Percentiles rank a stretch among this genome's conserved stretches.
These are phyloP conservation scores for Melanostoma scalare DNA, from an alignment of 2,888 invertebrate genomes.

Conservation along the genomic window DNA sequence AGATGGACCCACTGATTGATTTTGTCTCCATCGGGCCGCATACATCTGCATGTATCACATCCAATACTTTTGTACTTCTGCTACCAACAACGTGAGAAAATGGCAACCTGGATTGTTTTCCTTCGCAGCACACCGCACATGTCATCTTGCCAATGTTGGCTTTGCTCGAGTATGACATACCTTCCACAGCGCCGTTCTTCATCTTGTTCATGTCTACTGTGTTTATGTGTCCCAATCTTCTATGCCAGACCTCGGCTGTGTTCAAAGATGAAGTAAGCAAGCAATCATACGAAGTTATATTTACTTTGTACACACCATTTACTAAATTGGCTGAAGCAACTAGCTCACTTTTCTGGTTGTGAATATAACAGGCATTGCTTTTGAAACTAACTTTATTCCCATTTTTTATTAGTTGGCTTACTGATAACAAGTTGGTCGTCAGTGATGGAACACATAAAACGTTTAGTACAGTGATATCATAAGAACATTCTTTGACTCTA, in stretches of 20 bases:
- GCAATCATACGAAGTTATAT: too few relatives aligned
- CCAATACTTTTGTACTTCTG: too few relatives aligned
- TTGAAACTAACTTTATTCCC: slow-evolving; percentile 17
- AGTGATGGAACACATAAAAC: slow-evolving; percentile 23
- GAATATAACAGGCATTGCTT: slow-evolving; percentile 10
- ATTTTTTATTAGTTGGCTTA: slow-evolving; percentile 21
- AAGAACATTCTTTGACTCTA: neutral
- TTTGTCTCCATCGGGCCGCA: slow-evolving; percentile 77
- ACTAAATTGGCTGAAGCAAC: too few relatives aligned
- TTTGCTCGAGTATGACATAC: too few relatives aligned
- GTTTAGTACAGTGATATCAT: slow-evolving; percentile 8
- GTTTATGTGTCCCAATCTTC: too few relatives aligned
- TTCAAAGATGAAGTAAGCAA: too few relatives aligned
- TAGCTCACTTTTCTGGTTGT: too few relatives aligned
- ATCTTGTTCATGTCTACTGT: too few relatives aligned
- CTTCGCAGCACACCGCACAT: slow-evolving; percentile 32
- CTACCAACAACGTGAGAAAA: slow-evolving; percentile 17
- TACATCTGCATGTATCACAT: slow-evolving; percentile 39
- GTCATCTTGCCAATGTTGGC: slow-evolving; percentile 17
- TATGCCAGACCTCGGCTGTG: too few relatives aligned
- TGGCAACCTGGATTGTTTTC: slow-evolving; percentile 18
- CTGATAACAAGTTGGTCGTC: slow-evolving; percentile 57
- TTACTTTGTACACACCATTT: too few relatives aligned
- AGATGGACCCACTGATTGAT: slow-evolving; percentile 76
- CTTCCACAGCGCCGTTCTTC: too few relatives aligned